Percentiles rank a stretch among this genome's conserved stretches.
These are phyloP conservation scores for Hexactinellida sp. DNA, from an alignment of 37 sponge, comb jelly and placozoan genomes.

Conservation along the genomic window DNA sequence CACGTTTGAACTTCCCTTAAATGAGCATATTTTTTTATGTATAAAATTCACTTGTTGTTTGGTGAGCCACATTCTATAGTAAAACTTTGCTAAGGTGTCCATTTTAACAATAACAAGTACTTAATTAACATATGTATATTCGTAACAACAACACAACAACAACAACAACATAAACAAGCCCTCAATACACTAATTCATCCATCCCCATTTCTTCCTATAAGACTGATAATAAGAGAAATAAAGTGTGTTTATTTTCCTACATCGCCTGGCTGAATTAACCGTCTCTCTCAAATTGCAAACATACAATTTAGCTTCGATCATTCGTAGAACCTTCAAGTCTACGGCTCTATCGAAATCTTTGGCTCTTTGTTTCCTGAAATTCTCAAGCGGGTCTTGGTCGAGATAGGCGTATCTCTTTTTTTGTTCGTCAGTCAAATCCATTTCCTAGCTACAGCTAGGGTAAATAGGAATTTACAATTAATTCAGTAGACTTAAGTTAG, in stretches of 20 bases:
- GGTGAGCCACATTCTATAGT: background rate
- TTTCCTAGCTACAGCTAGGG: background rate
- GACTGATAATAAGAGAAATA: background rate
- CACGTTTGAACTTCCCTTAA: background rate
- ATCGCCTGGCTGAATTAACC: background rate
- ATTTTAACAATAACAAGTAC: too few species aligned
- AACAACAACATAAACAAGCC: background rate
- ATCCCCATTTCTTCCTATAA: constrained; percentile 6
- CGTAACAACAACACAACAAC: background rate
- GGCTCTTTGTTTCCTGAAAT: background rate
- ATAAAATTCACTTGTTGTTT: background rate
- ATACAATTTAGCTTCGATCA: background rate
- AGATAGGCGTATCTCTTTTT: background rate
- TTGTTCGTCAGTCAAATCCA: background rate
- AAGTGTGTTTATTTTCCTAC: background rate
- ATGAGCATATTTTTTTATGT: too few species aligned
- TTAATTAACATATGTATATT: background rate
- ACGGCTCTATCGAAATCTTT: background rate
- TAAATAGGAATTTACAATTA: background rate
- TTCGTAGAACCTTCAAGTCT: background rate
- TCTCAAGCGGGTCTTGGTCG: background rate
- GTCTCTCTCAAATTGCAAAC: background rate
- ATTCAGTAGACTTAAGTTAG: too few species aligned
- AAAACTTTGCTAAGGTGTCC: too few species aligned
- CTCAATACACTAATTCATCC: background rate